phyloP scores from a whole-genome alignment of 2,113 vertebrate species.

The Podocnemis expansa region DNA sequence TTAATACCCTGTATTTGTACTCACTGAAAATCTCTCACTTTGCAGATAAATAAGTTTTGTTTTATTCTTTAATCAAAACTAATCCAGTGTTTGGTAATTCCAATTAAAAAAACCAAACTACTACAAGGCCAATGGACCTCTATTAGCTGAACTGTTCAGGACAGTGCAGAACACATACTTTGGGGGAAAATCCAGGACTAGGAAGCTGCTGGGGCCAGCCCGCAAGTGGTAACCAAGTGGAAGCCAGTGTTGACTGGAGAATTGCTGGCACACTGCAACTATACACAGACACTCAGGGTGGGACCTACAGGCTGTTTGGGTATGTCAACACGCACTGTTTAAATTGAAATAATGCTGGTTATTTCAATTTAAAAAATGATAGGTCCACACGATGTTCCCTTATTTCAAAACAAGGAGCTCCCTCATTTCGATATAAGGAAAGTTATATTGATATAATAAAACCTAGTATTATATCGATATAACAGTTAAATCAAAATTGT shows the following conservation, averaged over 20 bases:
- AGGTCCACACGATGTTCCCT: too few relatives aligned
- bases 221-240: neutral
- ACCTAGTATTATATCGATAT: too few relatives aligned
- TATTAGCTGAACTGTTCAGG: neutral
- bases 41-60: neutral
- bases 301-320: neutral
- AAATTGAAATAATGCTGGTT: too few relatives aligned
- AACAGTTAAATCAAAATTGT: too few relatives aligned
- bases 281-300: neutral
- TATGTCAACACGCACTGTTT: too few relatives aligned
- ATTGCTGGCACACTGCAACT: neutral
- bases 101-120: neutral
- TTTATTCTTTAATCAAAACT: neutral
- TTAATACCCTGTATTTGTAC: neutral
- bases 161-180: neutral
- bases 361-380: too few relatives aligned
- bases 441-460: too few relatives aligned
- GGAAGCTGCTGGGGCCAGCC: too few relatives aligned
- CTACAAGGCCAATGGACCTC: neutral
- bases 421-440: too few relatives aligned
- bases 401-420: too few relatives aligned
- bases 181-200: neutral
- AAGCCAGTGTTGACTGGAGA: neutral
- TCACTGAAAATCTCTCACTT: neutral
- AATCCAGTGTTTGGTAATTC: neutral